Base-by-base conservation (phyloP, 2,888 invertebrate genomes). In the Scrobipalpa atriplicella region DNA sequence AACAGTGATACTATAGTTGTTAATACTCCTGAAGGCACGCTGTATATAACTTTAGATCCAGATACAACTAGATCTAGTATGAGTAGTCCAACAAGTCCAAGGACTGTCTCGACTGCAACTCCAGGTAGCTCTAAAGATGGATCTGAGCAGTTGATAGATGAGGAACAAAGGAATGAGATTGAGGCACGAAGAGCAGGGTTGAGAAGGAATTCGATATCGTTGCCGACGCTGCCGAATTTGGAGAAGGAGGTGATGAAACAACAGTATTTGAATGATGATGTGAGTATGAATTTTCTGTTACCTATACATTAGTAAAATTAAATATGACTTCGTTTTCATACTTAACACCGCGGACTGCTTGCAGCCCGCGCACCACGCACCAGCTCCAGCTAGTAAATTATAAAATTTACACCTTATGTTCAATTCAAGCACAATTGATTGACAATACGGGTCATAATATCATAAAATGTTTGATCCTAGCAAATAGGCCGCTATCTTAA, bases 201-300 rank as follows among this genome's bases (percentile, higher is more conserved):
- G 64, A 92, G 96, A 63, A 94, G 95, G 72, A 95, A 96, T 73
- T 96, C 96, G 2, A 95, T 96, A 70, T 96, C 96, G 2, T 93
- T 97, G 92, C 97, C 97, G 2, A 93, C 94, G 72, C 88, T 97
- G 67, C 95, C 96, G 77, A 94, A 95, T 65, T 86, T 96, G 82
- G 95, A 95, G 68, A 73, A 93, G 72, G 94, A 95, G 74, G 93
- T 94, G 8, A 74, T 95, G 72, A 84, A 79, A 76, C 93, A 86
- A 75, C 93, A 89, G 69, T 90, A 86, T 70, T 65, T 86, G 72
- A 83, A 82, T 58, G 82, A 78, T 70, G 86, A 87, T 18, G 65
- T 65, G 11, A 56, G 56, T 65, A 18, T 21, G n/a, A n/a, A n/a
- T n/a, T n/a, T n/a, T n/a, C n/a, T n/a, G n/a, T n/a, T n/a, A n/a